Base-by-base conservation (phyloP, 2,888 invertebrate species). In the Ormyrus thymus region DNA sequence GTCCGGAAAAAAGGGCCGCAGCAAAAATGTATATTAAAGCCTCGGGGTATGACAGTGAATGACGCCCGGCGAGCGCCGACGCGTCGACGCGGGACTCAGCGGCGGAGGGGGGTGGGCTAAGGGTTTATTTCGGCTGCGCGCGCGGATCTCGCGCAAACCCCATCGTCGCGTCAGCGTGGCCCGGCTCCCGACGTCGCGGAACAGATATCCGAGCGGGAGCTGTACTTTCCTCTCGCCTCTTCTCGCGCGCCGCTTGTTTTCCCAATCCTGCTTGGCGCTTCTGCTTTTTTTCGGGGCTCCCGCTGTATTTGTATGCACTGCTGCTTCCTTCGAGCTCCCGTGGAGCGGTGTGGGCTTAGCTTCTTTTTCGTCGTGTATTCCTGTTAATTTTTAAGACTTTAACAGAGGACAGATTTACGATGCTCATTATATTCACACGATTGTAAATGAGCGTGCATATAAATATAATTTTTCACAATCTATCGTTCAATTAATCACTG, bases 31-130 rank as follows among this genome's bases (percentile, higher is more conserved):
- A 70, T 43, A 50, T 29, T 56, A 50, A 74, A 74, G 58, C 58
- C 9, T 6, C 10, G 7, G 15, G 64, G 6, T 0, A 43, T n/a
- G 76, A 51, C 55, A 29, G 51, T 65, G 71, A 70, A 70, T 65
- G 69, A 76, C 69, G 62, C 45, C 13, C 45, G 7, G 1, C 10
- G 7, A 8, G 7, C 6, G 1, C 45, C 45, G 51, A 8, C 11
- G 11, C n/a, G 43, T 46, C 53, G 59, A 50, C 65, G 46, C 45
- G 11, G 13, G 58, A 11, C 11, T 68, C 68, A 68, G 73, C 78
- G 46, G n/a, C n/a, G 68, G 78, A 73, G 61, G n/a, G n/a, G n/a
- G n/a, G n/a, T n/a, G n/a, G n/a, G 15, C 61, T 59, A 55, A 58
- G 50, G 70, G 56, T 51, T 68, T 68, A 68, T 73, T 78, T 72